Evolutionary conservation across 35 echinoderm and acorn worm species (phyloP).

Genomic region (Holothuria glaberrima): DNA sequence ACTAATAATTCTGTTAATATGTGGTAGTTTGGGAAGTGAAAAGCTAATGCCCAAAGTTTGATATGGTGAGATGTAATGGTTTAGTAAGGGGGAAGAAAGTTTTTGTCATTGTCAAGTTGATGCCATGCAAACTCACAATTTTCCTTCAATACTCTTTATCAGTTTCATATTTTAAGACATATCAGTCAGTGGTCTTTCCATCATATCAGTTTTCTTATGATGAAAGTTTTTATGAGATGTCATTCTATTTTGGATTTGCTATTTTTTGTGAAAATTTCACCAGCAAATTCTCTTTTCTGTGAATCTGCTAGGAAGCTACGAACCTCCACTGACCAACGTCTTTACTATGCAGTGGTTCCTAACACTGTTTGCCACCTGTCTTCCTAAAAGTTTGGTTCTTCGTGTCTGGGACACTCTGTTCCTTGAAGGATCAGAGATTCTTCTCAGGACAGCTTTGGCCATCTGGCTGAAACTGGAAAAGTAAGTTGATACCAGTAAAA

Average conservation of each 20-base stretch:
- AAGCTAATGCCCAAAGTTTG: too few species aligned
- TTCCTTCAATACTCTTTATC: too few species aligned
- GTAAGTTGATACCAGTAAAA: conserved; percentile 57
- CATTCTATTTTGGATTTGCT: not conserved
- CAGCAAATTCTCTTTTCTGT: not conserved
- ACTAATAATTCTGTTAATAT: too few species aligned
- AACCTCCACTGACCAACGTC: conserved; percentile 96
- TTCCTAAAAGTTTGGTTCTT: conserved; percentile 86
- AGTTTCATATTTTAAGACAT: too few species aligned
- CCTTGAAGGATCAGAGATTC: conserved; percentile 92
- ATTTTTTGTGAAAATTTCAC: not conserved
- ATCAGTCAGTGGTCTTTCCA: too few species aligned
- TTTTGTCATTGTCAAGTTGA: too few species aligned
- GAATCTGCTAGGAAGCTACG: conserved; percentile 80
- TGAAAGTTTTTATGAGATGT: not conserved
- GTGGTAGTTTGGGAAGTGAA: too few species aligned
- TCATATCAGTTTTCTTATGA: too few species aligned
- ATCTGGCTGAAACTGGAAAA: conserved; percentile 96
- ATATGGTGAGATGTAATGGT: too few species aligned
- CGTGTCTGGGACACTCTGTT: conserved; percentile 96
- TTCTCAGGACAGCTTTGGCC: conserved; percentile 81
- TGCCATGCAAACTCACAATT: too few species aligned
- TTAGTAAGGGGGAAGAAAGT: too few species aligned
- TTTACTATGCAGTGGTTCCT: conserved; percentile 99
- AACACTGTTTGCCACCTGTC: conserved; percentile 96